phyloP scores from a whole-genome alignment of 2,113 vertebrate species.

The Dicaeum eximium region DNA sequence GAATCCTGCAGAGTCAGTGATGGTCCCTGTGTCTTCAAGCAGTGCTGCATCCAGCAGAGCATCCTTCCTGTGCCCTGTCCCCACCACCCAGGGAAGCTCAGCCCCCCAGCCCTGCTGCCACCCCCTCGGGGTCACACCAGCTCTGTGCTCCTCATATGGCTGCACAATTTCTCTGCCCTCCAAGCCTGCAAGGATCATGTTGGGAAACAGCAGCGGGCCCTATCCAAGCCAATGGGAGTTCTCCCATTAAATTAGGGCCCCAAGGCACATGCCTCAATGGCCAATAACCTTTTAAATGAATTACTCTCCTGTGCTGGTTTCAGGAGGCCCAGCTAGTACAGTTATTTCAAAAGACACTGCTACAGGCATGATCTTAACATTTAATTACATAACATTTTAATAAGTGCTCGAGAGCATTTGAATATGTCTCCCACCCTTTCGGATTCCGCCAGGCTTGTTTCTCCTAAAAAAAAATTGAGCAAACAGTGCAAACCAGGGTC shows the following conservation, averaged over 20 bases:
- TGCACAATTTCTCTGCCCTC: background rate
- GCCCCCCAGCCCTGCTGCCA: background rate
- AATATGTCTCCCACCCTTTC: constrained; percentile 17
- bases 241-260: constrained; percentile 16
- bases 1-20: background rate
- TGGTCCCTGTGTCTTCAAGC: background rate
- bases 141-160: background rate
- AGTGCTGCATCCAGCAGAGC: background rate
- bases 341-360: constrained; percentile 41
- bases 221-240: background rate
- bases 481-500: background rate
- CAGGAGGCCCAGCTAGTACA: background rate
- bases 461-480: background rate
- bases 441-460: constrained; percentile 10
- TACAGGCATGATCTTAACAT: constrained; percentile 41
- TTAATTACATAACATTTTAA: constrained; percentile 58
- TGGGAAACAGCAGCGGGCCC: background rate
- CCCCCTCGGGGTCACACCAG: background rate
- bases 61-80: background rate
- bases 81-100: background rate
- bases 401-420: background rate
- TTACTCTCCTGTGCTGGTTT: background rate
- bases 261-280: background rate
- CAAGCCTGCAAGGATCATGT: background rate
- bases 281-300: constrained; percentile 18